phyloP scores from a whole-genome alignment of 2,113 vertebrate genomes.

The Camelus bactrianus region DNA sequence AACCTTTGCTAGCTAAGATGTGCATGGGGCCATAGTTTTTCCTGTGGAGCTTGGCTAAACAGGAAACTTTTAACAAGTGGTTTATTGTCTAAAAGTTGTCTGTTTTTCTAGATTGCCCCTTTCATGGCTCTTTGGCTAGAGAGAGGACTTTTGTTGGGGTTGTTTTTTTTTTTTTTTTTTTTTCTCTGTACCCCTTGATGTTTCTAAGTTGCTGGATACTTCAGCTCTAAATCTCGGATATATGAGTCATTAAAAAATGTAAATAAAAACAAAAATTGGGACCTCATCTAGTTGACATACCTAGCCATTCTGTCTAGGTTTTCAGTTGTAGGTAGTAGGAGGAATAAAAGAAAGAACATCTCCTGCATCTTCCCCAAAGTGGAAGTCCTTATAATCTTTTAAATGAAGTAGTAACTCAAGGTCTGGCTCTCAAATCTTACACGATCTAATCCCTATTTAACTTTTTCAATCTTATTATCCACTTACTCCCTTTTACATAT shows the following conservation, averaged over 20 bases:
- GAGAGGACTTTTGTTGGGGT: background rate
- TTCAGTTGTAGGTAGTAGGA: background rate
- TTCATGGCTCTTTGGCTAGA: background rate
- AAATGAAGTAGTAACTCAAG: background rate
- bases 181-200: background rate
- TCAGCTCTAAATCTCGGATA: background rate
- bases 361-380: background rate
- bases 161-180: background rate
- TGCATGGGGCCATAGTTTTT: background rate
- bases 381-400: background rate
- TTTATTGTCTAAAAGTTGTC: background rate
- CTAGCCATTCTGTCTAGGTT: background rate
- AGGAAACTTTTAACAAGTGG: background rate
- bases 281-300: background rate
- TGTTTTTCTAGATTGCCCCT: background rate
- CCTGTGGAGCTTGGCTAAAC: background rate
- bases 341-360: background rate
- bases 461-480: background rate
- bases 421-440: background rate
- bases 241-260: background rate
- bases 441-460: background rate
- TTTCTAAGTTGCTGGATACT: background rate
- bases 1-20: background rate
- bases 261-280: background rate
- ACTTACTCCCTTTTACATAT: background rate